Evolutionary conservation across 2,888 invertebrate genomes (phyloP).

Genomic region (Hydropsyche betteni): DNA sequence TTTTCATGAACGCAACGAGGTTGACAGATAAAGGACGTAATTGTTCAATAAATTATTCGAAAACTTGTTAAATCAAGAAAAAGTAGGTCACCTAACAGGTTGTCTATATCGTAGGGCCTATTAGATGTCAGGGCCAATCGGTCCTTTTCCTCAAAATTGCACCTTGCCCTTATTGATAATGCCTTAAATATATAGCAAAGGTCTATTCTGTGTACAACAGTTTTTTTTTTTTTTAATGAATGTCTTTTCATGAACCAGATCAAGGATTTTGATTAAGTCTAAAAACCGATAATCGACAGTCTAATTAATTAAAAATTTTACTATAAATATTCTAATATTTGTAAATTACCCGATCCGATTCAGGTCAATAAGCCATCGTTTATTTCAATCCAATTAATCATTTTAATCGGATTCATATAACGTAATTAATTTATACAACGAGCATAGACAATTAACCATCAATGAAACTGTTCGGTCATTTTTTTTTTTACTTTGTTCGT

Average conservation of each 20-base stretch:
- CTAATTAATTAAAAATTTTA: no score
- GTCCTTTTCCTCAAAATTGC: slow-evolving; percentile 4
- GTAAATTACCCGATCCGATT: no score
- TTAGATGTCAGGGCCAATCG: slow-evolving; percentile 13
- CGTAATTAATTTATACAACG: no score
- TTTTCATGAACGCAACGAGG: neutral
- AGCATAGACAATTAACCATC: no score
- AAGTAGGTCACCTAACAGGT: slow-evolving; percentile 8
- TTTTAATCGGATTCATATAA: no score
- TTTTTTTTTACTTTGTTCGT: no score
- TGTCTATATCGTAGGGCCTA: neutral
- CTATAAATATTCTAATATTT: no score
- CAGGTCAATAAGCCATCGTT: no score
- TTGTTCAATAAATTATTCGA: slow-evolving; percentile 13
- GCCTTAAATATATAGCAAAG: neutral
- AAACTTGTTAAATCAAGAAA: neutral
- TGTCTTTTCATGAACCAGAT: slow-evolving; percentile 2
- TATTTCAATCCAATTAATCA: no score
- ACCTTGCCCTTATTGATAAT: slow-evolving; percentile 19
- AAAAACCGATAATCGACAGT: no score
- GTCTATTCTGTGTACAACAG: neutral
- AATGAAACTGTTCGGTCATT: no score
- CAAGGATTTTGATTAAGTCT: neutral
- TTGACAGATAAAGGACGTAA: slow-evolving; percentile 3
- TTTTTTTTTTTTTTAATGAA: no score